These are phyloP conservation scores for Atherinosoma microstoma DNA, from an alignment of 2,797 vertebrate species.

Conservation along the genomic window DNA sequence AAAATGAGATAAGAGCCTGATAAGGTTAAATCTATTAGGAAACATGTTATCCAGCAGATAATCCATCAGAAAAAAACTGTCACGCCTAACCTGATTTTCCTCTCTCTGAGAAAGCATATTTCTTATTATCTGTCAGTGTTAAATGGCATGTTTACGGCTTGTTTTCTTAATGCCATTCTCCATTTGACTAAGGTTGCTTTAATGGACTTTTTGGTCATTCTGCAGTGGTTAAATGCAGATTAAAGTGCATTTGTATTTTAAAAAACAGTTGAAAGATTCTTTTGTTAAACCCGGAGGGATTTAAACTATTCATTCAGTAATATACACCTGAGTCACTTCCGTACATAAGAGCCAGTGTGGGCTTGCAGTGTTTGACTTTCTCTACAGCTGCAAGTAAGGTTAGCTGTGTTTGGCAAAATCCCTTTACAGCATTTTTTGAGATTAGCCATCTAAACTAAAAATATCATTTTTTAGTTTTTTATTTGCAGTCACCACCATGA, in stretches of 20 bases:
- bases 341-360: too few species aligned
- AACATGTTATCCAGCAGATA: not conserved
- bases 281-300: too few species aligned
- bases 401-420: too few species aligned
- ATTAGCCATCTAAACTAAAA: not conserved
- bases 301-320: too few species aligned
- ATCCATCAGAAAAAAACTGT: not conserved
- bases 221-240: too few species aligned
- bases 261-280: too few species aligned
- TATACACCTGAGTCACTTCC: too few species aligned
- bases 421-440: not conserved
- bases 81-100: not conserved
- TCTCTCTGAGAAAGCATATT: not conserved
- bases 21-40: not conserved
- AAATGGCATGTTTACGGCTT: not conserved
- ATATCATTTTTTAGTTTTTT: not conserved
- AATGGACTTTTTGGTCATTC: accelerated
- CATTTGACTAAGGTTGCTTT: not conserved
- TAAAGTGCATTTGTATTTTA: too few species aligned
- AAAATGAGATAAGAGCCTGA: slow-evolving; percentile 9
- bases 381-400: too few species aligned
- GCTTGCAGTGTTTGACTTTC: too few species aligned
- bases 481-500: not conserved
- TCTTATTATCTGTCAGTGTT: not conserved
- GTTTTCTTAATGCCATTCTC: not conserved